These are phyloP conservation scores for Heteromurus nitidus DNA, from an alignment of 2,888 invertebrate species.

Conservation along the genomic window DNA sequence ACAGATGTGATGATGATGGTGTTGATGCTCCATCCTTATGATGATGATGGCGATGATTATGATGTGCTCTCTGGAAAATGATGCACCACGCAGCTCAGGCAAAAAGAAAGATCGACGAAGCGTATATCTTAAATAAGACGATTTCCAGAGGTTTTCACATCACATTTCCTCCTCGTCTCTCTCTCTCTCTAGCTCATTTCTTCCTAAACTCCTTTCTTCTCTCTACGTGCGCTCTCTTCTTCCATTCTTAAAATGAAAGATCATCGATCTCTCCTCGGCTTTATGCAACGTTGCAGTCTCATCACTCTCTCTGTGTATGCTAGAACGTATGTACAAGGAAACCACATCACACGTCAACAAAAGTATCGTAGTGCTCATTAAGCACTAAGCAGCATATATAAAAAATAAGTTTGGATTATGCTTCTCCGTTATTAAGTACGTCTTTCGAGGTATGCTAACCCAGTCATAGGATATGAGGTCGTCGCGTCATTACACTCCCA, in stretches of 20 bases:
- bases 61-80: too few relatives aligned
- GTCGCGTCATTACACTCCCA: too few relatives aligned
- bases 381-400: too few relatives aligned
- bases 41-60: not conserved
- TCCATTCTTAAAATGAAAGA: not conserved
- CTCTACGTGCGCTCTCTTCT: not conserved
- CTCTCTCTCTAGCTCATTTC: too few relatives aligned
- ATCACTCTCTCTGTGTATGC: not conserved
- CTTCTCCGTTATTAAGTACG: too few relatives aligned
- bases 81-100: too few relatives aligned
- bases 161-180: slow-evolving; percentile 12
- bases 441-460: too few relatives aligned
- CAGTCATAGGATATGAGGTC: too few relatives aligned
- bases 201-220: slow-evolving; percentile 1
- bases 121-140: not conserved
- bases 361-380: slow-evolving; percentile 9
- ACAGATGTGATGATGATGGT: slow-evolving; percentile 4
- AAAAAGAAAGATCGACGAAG: not conserved
- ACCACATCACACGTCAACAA: not conserved
- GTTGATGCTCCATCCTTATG: not conserved
- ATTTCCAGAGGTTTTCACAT: slow-evolving; percentile 4
- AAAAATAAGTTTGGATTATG: too few relatives aligned
- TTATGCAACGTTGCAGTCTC: too few relatives aligned
- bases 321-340: too few relatives aligned
- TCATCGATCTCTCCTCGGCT: not conserved